These are phyloP conservation scores for Matsumyia berberina DNA, from an alignment of 2,888 invertebrate genomes.

Conservation along the genomic window DNA sequence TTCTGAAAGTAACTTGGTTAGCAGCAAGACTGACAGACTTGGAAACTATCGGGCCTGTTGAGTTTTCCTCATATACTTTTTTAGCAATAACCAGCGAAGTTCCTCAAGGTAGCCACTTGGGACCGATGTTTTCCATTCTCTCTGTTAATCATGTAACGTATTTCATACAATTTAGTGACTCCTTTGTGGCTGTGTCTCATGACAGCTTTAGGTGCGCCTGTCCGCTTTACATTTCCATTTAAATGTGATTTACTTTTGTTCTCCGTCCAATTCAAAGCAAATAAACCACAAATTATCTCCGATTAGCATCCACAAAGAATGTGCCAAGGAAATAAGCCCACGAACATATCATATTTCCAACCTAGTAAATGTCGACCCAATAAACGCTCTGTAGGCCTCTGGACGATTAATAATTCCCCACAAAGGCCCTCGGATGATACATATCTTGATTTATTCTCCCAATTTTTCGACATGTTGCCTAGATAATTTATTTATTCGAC, in stretches of 20 bases:
- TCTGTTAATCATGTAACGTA: no score
- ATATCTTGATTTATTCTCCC: constrained; percentile 40
- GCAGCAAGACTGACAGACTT: no score
- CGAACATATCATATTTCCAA: constrained; percentile 38
- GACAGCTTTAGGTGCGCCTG: no score
- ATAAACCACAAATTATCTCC: constrained; percentile 9
- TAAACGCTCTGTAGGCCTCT: constrained; percentile 35
- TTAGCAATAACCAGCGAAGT: no score
- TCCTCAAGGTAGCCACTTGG: no score
- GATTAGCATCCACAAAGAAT: neutral
- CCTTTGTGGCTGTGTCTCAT: no score
- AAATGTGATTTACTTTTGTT: neutral
- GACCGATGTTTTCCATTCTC: no score
- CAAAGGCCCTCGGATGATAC: no score
- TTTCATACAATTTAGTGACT: no score
- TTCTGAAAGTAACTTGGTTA: no score
- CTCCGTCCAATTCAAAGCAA: neutral
- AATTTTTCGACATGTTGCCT: constrained; percentile 17
- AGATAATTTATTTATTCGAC: constrained; percentile 51
- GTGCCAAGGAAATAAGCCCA: neutral
- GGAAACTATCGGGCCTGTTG: no score
- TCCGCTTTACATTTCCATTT: neutral
- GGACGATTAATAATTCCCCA: constrained; percentile 22
- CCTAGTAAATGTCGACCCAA: constrained; percentile 23
- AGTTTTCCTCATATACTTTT: no score